Conservation (phyloP, 92 coral and sea anemone genomes). For the Porites lobata region DNA sequence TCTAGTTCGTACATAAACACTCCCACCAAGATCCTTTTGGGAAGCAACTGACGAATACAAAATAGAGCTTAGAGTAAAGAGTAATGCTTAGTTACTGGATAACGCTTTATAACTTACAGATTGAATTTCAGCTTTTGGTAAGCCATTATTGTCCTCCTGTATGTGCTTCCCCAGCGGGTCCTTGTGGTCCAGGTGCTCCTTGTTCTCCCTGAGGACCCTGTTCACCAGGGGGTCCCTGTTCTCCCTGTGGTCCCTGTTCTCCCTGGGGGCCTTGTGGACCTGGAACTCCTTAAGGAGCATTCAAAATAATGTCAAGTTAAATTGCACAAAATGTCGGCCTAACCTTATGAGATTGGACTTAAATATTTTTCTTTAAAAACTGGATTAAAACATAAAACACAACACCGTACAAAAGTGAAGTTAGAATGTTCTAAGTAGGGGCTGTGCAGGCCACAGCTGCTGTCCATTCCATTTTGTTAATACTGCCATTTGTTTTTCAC, state of each 20-base stretch:
- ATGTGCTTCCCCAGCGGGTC: constrained; percentile 52
- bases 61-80: not conserved
- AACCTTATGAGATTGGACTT: not conserved
- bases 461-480: too few relatives aligned
- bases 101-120: constrained; percentile 6
- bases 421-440: too few relatives aligned
- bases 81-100: not conserved
- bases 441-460: too few relatives aligned
- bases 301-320: not conserved
- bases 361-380: too few relatives aligned
- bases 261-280: constrained; percentile 68
- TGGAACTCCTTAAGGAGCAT: constrained; percentile 39
- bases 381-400: too few relatives aligned
- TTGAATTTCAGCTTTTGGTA: not conserved
- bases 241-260: constrained; percentile 71
- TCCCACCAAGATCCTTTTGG: not conserved
- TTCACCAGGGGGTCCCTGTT: constrained; percentile 67
- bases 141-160: constrained; percentile 12
- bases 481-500: too few relatives aligned
- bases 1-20: too few relatives aligned
- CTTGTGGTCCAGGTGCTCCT: constrained; percentile 67
- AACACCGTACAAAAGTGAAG: too few relatives aligned
- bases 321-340: too few relatives aligned
- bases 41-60: not conserved
- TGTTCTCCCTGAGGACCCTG: constrained; percentile 78